Base-by-base conservation (phyloP, 2,797 vertebrate genomes). In the Megaceryle alcyon region DNA sequence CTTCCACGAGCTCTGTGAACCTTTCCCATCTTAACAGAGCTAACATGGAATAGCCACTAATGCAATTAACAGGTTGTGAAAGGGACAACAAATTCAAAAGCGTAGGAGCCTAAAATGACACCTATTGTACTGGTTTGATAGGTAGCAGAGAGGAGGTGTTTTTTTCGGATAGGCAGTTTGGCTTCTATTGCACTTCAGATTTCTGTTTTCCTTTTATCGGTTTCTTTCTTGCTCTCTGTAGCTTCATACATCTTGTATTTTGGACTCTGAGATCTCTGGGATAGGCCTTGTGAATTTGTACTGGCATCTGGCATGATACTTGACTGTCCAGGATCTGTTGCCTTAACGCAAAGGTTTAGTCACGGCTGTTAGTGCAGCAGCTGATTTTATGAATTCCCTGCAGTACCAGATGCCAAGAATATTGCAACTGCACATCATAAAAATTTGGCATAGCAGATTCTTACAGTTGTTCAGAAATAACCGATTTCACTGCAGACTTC, bases 51-150 rank as follows among this genome's bases (percentile, higher is more conserved):
- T 51, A 82, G 8, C 6, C 41, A 59, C 69, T 76, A 76, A 46
- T 16, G 31, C 29, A 51, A n/a, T 68, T 54, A 75, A 17, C 41
- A 10, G 0, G 0, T 48, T 49, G 26, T 56, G 51, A 46, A 79
- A 70, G 13, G 39, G n/a, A 25, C 22, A 56, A 37, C 14, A 43
- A 63, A 85, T 80, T 73, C 29, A 15, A 39, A 78, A 75, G 73
- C 11, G 3, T 60, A n/a, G 49, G 59, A 70, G 43, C 72, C 79
- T 51, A 28, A 53, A 51, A 35, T 46, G 25, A 26, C 21, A 35
- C 31, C 63, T 49, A 1, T 16, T 48, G 20, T 33, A 21, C 61
- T 78, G 53, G 41, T 43, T 73, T 70, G 71, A 44, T 59, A 73
- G 18, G 19, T 7, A 56, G 44, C 61, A 84, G 70, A 68, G 48